These are phyloP conservation scores for Mellilla xanthometata DNA, from an alignment of 2,888 invertebrate species.

Conservation along the genomic window DNA sequence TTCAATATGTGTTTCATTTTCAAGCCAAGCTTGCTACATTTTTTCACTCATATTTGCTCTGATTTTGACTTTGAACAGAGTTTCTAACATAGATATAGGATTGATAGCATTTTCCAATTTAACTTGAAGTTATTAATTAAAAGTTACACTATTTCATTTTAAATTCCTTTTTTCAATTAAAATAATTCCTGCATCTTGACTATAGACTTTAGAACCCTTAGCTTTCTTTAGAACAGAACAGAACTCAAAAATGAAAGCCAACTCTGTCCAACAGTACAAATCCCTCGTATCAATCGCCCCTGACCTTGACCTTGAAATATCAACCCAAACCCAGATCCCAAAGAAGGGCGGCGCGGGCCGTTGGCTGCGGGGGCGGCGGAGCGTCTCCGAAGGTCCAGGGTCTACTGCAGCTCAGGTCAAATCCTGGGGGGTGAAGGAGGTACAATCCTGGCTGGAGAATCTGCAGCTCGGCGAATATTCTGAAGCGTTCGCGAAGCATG, in stretches of 20 bases:
- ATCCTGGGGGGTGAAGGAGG: conserved; percentile 94
- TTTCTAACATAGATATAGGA: no score
- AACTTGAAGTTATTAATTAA: no score
- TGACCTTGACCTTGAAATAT: conserved; percentile 36
- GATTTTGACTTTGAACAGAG: no score
- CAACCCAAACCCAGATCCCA: conserved; percentile 55
- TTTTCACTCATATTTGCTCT: no score
- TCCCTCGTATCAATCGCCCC: conserved; percentile 31
- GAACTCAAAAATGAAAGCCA: neutral
- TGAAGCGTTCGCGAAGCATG: conserved; percentile 95
- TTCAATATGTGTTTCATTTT: no score
- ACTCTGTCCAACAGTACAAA: conserved; percentile 39
- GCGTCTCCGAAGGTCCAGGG: conserved; percentile 60
- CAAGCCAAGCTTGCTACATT: no score
- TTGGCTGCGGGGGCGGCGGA: conserved; percentile 69
- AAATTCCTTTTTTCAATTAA: no score
- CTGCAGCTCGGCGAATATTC: conserved; percentile 95
- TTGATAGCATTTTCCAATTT: no score
- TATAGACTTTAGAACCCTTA: neutral
- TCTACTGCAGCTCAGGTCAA: conserved; percentile 58
- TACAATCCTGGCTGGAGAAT: conserved; percentile 94
- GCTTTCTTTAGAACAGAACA: neutral
- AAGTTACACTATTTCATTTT: no score
- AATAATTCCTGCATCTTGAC: neutral
- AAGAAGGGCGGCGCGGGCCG: conserved; percentile 62